Base-by-base conservation (phyloP, 2,797 vertebrate species). In the Catostomus latipinnis region DNA sequence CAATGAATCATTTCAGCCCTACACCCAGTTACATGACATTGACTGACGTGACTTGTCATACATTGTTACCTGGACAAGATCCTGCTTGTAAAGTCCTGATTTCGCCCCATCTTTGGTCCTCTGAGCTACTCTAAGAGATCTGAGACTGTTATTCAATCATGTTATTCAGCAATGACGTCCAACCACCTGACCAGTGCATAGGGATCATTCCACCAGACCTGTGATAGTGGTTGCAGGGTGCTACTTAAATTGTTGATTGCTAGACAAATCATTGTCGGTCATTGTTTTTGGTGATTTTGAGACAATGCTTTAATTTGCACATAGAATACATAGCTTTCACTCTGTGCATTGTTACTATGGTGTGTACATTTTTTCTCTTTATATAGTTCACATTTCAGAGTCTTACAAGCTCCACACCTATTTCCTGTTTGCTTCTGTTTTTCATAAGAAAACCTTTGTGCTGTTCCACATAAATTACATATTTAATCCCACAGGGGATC, bases 361-460 rank as follows among this genome's bases (percentile, higher is more conserved):
- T 62, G 49, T 16, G 6, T 71, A 22, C 16, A 34, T 34, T 3
- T 34, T 34, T 76, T 6, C 11, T 66, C 46, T 52, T 45, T 46
- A 46, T 8, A 18, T 43, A 8, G 9, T 57, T 58, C 16, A 62
- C 61, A 60, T 61, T 72, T 73, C 13, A 3, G 66, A 67, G 54
- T 8, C 45, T 34, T 18, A 46, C 45, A 74, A 78, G 53, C 76
- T 18, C 56, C 34, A 34, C 34, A 34, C 34, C 2, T 34, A 6
- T 14, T 76, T 85, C 81, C 74, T 78, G 66, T 81, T 85, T 80
- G 50, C 4, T 34, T 72, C 34, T 13, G 43, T 65, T 8, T 16
- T 22, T 16, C n/a, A 53, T 68, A 71, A 65, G 48, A 3, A 1
- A 72, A 58, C 13, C 1, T 46, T 69, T 80, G 46, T 69, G 16